Evolutionary conservation across 2,888 invertebrate species (phyloP).

Genomic region (Enoplolaimus lenunculus): DNA sequence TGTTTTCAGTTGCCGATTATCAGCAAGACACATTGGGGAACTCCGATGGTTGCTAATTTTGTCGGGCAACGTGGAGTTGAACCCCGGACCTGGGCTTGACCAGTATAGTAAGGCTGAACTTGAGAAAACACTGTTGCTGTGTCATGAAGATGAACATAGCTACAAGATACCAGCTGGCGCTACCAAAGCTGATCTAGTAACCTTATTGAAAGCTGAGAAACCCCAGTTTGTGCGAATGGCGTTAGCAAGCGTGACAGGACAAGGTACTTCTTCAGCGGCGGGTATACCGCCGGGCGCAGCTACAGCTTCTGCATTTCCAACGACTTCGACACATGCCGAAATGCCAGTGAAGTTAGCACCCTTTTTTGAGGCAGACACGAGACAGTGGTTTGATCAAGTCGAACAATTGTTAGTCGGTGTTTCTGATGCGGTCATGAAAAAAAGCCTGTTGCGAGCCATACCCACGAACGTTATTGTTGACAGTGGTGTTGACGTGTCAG

Average conservation of each 20-base stretch:
- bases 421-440: neutral
- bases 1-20: neutral
- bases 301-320: neutral
- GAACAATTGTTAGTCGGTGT: neutral
- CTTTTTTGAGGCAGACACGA: neutral
- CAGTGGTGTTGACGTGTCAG: neutral
- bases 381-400: slow-evolving; percentile 1
- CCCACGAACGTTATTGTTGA: slow-evolving; percentile 1
- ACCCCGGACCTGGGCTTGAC: neutral
- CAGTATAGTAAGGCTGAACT: neutral
- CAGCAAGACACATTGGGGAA: neutral
- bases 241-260: neutral
- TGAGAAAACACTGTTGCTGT: neutral
- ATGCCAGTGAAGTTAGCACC: neutral
- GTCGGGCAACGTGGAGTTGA: neutral
- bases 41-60: neutral
- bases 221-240: neutral
- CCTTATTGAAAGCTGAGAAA: neutral
- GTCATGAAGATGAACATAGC: neutral
- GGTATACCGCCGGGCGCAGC: neutral
- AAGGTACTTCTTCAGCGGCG: neutral
- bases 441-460: neutral
- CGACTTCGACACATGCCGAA: neutral
- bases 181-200: neutral
- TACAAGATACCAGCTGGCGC: neutral